A percentile compares a stretch with the other conserved stretches of the same genome.
These are phyloP conservation scores for Bombus pascuorum DNA, from an alignment of 1,140 invertebrate species.

Conservation along the genomic window DNA sequence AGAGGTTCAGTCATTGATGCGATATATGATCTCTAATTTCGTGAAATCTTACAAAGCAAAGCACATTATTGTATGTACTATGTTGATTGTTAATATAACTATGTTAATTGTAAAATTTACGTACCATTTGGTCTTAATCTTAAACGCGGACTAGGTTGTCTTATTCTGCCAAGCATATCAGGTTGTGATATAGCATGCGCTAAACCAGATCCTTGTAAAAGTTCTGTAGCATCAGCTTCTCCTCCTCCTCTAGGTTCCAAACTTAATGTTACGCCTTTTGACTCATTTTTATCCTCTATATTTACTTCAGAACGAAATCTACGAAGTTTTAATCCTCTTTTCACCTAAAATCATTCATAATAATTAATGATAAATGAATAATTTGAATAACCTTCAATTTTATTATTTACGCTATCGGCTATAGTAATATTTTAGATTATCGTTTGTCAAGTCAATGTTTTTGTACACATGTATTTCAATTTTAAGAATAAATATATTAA, in stretches of 20 bases:
- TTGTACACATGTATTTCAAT: not conserved
- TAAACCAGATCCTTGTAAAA: conserved; percentile 75
- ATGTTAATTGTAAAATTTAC: not conserved
- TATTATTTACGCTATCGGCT: not conserved
- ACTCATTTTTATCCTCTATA: conserved; percentile 76
- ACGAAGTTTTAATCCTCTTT: conserved; percentile 77
- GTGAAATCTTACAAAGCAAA: not conserved
- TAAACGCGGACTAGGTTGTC: conserved; percentile 73
- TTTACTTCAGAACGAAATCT: conserved; percentile 81
- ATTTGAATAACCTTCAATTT: not conserved
- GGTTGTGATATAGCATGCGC: conserved; percentile 81
- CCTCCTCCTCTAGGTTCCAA: conserved; percentile 78
- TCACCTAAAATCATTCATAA: conserved; percentile 72
- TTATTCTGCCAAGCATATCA: conserved; percentile 75
- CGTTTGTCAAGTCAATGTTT: not conserved
- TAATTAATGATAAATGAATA: not conserved
- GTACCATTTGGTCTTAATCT: conserved; percentile 72
- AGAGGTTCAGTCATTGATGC: not conserved
- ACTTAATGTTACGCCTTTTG: conserved; percentile 73
- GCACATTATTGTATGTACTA: not conserved
- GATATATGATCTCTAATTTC: no score
- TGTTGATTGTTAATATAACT: not conserved
- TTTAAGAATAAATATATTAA: not conserved
- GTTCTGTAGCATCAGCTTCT: conserved; percentile 79
- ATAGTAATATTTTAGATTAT: not conserved